Evolutionary conservation across 2,797 vertebrate species (phyloP), one percentile per base, ranked within the genome.

Genomic region (Dermochelys coriacea): DNA sequence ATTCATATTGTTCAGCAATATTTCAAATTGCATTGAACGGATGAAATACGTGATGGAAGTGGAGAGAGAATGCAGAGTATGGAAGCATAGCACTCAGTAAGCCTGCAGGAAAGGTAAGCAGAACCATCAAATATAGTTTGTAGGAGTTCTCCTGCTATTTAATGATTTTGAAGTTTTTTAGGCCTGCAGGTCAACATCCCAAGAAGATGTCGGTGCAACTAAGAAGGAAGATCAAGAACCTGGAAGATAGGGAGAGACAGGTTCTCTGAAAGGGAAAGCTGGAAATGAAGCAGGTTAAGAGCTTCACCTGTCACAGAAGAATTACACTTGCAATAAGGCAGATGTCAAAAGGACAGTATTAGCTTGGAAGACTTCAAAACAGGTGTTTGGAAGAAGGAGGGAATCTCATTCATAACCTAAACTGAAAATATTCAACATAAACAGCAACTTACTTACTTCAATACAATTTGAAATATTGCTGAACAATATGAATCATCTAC

Each of bases 231-330:
- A 80, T 52, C 34, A 49, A 79, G 57, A 84, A 47, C 16, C 9
- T 85, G 18, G 71, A 78, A 93, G 78, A 88, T 0, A 87, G 85
- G 51, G 75, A 94, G 55, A 80, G 64, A 59, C 0, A 16, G 34
- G 8, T 8, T 90, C 68, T 90, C 47, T 89, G 91, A 79, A 92
- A 92, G 79, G 41, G 27, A 47, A 81, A 93, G 79, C 80, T 96
- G 80, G 82, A 91, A 90, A 41, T 94, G 94, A 95, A 90, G 61
- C 87, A 95, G 21, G 64, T 92, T 94, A 94, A 95, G 94, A 95
- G 80, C 85, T 94, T 95, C 91, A 64, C 86, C 84, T 93, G 87
- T 91, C 95, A 91, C 0, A 7, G 89, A 85, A 94, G 57, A 88
- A 93, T 92, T 95, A 97, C 57, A 71, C 74, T 87, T 75, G 37